Evolutionary conservation across 2,888 invertebrate species (phyloP), one percentile per base, ranked within the genome.

Genomic region (Homarus gammarus): DNA sequence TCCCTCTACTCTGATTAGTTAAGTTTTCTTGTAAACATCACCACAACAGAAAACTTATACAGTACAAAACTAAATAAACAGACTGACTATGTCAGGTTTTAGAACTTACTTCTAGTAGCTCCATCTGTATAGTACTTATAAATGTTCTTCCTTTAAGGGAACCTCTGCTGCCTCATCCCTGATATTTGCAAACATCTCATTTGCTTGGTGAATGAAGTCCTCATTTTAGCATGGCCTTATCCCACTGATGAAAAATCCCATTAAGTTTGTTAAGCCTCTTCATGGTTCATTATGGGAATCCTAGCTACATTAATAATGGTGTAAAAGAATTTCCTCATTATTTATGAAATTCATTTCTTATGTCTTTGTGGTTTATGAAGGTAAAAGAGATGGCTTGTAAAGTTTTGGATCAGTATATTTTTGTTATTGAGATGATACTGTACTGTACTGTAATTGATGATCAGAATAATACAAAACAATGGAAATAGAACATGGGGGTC

Each of bases 151-250:
- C 56, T 27, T 64, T 27, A 27, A 64, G 64, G 64, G 22, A 64
- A 27, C 22, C 0, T 27, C 27, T 12, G 0, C 27, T 27, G 6
- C 27, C 6, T n/a, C 64, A 64, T 22, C 27, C 27, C 64, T 3
- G 6, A 27, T 27, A 27, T 22, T 64, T n/a, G 27, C 27, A n/a
- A 8, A 27, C 5, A 64, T 64, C n/a, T 64, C 5, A 64, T 27
- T 64, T 64, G 64, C 56, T 64, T 64, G 64, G 27, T 64, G 27
- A 27, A 27, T 27, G 64, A 64, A 64, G 27, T 64, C 27, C 64
- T 64, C 27, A 64, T 64, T 64, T 64, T 64, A 27, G 64, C 64
- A 64, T 64, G 64, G 27, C n/a, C 64, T 27, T 27, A 64, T 27
- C 64, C 27, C 27, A 27, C 5, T 64, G 22, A 64, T 56, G 18